Evolutionary conservation across 2,888 invertebrate species (phyloP), one percentile per base, ranked within the genome.

Genomic region (Pogonocherus hispidulus): DNA sequence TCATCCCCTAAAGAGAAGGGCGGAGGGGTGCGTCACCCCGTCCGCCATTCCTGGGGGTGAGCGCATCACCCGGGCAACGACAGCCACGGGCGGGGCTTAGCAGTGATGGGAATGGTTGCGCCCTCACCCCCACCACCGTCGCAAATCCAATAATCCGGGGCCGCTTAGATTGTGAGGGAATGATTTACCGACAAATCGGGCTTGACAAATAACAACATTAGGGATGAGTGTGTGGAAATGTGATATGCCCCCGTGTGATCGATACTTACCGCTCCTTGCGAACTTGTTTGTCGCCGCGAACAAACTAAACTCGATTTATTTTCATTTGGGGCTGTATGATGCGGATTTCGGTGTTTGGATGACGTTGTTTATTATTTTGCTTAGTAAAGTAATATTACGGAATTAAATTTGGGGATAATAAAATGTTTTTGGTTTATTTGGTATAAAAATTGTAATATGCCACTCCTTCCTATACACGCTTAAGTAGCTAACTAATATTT

Each of bases 121-220:
- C 62, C 64, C 67, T 54, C n/a, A 22, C 54, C 60, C 73, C 71
- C 79, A 77, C 47, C 62, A 47, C 35, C 37, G 32, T 79, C 66
- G 70, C 76, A 82, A 84, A 84, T 84, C 84, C 84, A 83, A 83
- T 84, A 84, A 84, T 81, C 81, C 77, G 76, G n/a, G n/a, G 79
- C 80, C 82, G 83, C 79, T 83, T 82, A 81, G 83, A 82, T 82
- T 83, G 82, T 81, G 82, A 83, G 80, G 79, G 80, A 77, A 80
- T 82, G 82, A 84, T 84, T 82, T 82, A 81, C 80, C 77, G 82
- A 81, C 81, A 80, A 84, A 82, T 83, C 81, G 78, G 78, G 77
- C 79, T 80, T 74, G 76, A 79, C 79, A 79, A 82, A 82, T 84
- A 81, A 81, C 80, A 80, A 81, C 72, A 73, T 78, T 78, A 73